These are phyloP conservation scores for Andricus curvator DNA, from an alignment of 2,888 invertebrate species.

Conservation along the genomic window DNA sequence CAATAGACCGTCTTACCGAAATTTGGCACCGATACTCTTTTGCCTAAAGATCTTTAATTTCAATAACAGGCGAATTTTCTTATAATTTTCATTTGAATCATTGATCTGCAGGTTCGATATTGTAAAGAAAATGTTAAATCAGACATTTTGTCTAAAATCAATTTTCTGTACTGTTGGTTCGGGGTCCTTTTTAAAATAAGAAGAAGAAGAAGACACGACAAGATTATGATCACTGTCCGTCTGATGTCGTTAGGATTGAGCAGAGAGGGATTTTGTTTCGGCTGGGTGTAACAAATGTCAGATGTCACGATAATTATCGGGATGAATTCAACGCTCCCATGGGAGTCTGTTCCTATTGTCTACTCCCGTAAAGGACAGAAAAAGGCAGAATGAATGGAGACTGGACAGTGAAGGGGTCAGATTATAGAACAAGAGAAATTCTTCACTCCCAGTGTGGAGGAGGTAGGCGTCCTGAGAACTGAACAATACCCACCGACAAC, in stretches of 20 bases:
- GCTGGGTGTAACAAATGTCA: conserved; percentile 57
- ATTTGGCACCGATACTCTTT: too few relatives aligned
- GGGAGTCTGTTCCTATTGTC: conserved; percentile 45
- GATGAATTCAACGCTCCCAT: conserved; percentile 56
- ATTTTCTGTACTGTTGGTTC: too few relatives aligned
- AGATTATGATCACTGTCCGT: neutral
- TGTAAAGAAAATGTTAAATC: too few relatives aligned
- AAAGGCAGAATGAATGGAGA: conserved; percentile 37
- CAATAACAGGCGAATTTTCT: too few relatives aligned
- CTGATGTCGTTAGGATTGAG: conserved; percentile 1
- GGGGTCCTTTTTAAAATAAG: neutral
- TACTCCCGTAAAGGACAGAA: conserved; percentile 40
- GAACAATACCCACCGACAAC: conserved; percentile 58
- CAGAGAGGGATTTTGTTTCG: conserved; percentile 48
- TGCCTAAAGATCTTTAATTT: too few relatives aligned
- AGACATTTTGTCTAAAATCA: too few relatives aligned
- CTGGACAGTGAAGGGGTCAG: neutral
- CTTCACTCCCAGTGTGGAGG: conserved; percentile 46
- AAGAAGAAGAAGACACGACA: neutral
- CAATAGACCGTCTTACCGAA: too few relatives aligned
- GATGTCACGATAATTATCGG: conserved; percentile 58
- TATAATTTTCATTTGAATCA: too few relatives aligned
- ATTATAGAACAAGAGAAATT: conserved; percentile 40
- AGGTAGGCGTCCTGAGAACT: conserved; percentile 57
- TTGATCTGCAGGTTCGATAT: too few relatives aligned